Base-by-base conservation (phyloP, 2,113 vertebrate species). In the Cochlearius cochlearius region DNA sequence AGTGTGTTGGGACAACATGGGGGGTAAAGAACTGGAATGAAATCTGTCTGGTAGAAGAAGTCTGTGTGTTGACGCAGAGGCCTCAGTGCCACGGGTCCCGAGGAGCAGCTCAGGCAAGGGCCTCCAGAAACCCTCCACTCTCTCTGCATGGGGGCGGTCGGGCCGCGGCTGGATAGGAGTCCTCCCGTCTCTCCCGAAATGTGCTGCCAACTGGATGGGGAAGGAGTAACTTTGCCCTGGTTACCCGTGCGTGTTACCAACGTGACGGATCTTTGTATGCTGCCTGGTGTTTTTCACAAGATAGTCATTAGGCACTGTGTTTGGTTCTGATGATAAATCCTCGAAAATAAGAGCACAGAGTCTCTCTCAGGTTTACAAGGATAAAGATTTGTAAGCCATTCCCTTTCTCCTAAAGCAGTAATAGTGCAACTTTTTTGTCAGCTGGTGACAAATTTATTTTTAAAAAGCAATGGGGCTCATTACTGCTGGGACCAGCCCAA, bases 201-300 rank as follows among this genome's bases (percentile, higher is more conserved):
- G 0, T 68, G 34, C 22, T 68, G 43, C 20, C 53, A 75, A 7
- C 6, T 4, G 5, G 14, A 10, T 20, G 1, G 5, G 59, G 41
- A 93, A 76, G n/a, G 27, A 50, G 32, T 19, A 62, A 19, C 32
- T 78, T 80, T 68, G 47, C 43, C 17, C n/a, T 32, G 7, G 45
- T 62, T 78, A 62, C 23, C 66, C 39, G 32, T 41, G 49, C 2
- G 0, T 60, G 13, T 72, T 84, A 77, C 21, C 9, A 26, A 30
- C 0, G 0, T 45, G 52, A 75, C 64, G 25, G n/a, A 56, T 69
- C 45, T 68, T 84, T 45, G 15, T 49, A 39, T 8, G 17, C 41
- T 39, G 34, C 15, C 64, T 17, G 8, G 15, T 63, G 56, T 34
- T 93, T 86, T 81, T 29, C 50, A 71, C 6, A 14, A 29, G 36